Conservation (phyloP, 2,797 vertebrate species). For the Okamejei kenojei region DNA sequence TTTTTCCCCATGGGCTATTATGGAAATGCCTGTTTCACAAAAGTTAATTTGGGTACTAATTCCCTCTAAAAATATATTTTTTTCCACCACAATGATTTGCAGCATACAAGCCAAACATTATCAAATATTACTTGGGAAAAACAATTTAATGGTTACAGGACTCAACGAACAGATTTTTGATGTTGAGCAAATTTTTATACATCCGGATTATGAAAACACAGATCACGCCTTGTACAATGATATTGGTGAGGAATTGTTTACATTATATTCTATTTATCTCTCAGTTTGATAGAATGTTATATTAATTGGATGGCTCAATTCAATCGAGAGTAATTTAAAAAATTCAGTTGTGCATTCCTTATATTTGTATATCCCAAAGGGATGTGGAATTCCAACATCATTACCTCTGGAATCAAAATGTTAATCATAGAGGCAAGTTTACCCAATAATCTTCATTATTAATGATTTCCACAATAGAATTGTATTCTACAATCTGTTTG, state of each 20-base stretch:
- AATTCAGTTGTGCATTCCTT: neutral
- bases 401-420: neutral
- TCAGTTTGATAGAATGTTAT: neutral
- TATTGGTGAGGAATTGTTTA: constrained; percentile 21
- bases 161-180: neutral
- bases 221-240: neutral
- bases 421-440: neutral
- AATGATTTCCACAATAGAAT: neutral
- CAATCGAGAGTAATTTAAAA: neutral
- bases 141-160: neutral
- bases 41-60: neutral
- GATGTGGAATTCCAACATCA: neutral
- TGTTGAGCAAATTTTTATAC: neutral
- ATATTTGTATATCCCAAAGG: neutral
- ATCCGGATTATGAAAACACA: neutral
- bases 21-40: neutral
- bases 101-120: constrained; percentile 17
- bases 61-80: neutral
- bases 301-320: neutral
- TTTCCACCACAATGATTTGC: constrained; percentile 12
- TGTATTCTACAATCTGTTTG: neutral
- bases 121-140: constrained; percentile 21
- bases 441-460: neutral
- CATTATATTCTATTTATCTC: neutral
- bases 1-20: neutral